These are phyloP conservation scores for Scomberomorus guttatus DNA, from an alignment of 2,797 vertebrate species.

Conservation along the genomic window DNA sequence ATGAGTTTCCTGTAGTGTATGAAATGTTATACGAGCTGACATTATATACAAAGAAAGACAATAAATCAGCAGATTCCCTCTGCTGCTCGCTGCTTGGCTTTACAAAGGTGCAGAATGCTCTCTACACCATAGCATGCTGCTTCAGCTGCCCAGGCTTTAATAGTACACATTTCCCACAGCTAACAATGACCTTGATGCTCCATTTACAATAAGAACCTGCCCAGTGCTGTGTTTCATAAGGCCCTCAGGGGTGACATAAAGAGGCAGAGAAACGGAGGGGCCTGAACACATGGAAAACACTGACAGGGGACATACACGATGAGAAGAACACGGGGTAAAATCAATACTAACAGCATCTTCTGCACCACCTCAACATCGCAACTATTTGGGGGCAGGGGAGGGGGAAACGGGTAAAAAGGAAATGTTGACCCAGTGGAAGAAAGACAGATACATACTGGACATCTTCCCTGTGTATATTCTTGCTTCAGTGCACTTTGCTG, in stretches of 20 bases:
- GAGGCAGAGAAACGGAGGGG: conserved; percentile 20
- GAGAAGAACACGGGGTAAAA: conserved; percentile 14
- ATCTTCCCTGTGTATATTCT: neutral
- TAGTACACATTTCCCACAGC: conserved; percentile 54
- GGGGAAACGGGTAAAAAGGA: neutral
- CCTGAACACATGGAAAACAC: conserved; percentile 4
- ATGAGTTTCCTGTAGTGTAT: neutral
- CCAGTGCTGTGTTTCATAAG: conserved; percentile 19
- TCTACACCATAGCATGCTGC: neutral
- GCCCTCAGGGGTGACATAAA: conserved; percentile 41
- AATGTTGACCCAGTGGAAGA: neutral
- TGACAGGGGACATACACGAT: neutral
- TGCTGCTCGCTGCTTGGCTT: neutral
- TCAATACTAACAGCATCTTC: conserved; percentile 26
- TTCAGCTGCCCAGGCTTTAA: conserved; percentile 52
- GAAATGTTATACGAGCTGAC: neutral
- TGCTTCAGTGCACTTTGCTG: too few relatives aligned
- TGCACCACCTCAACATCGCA: neutral
- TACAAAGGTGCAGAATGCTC: neutral
- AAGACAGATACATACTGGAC: too few relatives aligned
- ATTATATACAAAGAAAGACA: conserved; percentile 13
- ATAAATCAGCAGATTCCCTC: neutral
- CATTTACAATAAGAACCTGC: conserved; percentile 42
- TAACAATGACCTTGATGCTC: conserved; percentile 71
- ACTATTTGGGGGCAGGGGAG: neutral